phyloP scores from a whole-genome alignment of 64 coral and sea anemone genomes.

The Stichodactyla mertensii region DNA sequence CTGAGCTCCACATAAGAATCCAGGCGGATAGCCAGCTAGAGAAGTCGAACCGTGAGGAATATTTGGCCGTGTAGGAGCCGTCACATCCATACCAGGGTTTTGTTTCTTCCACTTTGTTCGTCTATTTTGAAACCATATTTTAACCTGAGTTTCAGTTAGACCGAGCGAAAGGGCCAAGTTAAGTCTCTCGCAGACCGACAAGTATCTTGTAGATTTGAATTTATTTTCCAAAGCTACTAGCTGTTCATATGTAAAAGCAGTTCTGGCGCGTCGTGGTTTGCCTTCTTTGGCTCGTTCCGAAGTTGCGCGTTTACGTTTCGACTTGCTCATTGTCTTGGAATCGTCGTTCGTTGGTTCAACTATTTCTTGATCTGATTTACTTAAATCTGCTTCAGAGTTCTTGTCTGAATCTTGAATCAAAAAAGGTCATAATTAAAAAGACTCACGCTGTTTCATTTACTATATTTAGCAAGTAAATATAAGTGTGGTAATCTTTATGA shows the following conservation, averaged over 20 bases:
- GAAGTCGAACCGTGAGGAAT: slow-evolving; percentile 57
- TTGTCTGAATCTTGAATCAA: slow-evolving; percentile 38
- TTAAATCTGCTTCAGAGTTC: slow-evolving; percentile 30
- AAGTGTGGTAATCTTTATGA: slow-evolving; percentile 20
- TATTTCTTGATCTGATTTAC: slow-evolving; percentile 23
- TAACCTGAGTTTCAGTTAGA: slow-evolving; percentile 95
- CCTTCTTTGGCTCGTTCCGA: slow-evolving; percentile 86
- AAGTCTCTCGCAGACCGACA: slow-evolving; percentile 97
- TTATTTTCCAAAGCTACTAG: slow-evolving; percentile 99
- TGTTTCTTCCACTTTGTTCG: slow-evolving; percentile 99
- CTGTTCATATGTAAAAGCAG: slow-evolving; percentile 99
- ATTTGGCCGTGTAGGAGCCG: slow-evolving; percentile 78
- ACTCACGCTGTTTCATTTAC: slow-evolving; percentile 16
- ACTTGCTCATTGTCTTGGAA: slow-evolving; percentile 28
- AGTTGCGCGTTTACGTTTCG: slow-evolving; percentile 83
- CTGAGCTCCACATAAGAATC: slow-evolving; percentile 77
- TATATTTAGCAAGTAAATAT: slow-evolving; percentile 14
- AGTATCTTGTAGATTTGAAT: slow-evolving; percentile 96
- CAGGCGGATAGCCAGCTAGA: slow-evolving; percentile 61
- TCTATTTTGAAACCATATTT: slow-evolving; percentile 99
- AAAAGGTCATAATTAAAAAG: slow-evolving; percentile 24
- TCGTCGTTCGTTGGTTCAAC: slow-evolving; percentile 26
- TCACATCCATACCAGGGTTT: slow-evolving; percentile 94
- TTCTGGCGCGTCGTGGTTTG: slow-evolving; percentile 88
- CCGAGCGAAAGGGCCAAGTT: slow-evolving; percentile 94